These are phyloP conservation scores for zebrafish (Danio rerio) DNA, from an alignment of 2,113 vertebrate species.

Conservation along the genomic window DNA sequence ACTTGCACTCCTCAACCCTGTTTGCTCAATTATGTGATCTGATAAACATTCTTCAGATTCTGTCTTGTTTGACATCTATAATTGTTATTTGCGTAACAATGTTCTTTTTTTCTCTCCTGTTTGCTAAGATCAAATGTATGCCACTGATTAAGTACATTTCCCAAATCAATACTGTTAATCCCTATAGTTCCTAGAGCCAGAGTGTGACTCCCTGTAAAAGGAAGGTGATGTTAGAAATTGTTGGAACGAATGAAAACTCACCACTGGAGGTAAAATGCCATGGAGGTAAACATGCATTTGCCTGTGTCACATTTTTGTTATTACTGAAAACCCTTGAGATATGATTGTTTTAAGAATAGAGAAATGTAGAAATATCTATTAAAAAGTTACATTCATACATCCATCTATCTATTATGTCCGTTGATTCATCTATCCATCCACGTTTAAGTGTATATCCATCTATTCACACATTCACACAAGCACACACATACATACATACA, in stretches of 20 bases:
- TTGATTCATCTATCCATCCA: too few species aligned
- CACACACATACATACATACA: too few species aligned
- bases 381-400: neutral
- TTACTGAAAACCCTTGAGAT: too few species aligned
- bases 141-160: too few species aligned
- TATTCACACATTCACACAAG: too few species aligned
- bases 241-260: neutral
- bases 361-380: neutral
- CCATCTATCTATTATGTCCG: too few species aligned
- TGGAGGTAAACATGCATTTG: neutral
- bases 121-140: neutral
- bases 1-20: neutral
- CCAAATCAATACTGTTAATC: too few species aligned
- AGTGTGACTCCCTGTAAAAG: neutral
- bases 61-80: slow-evolving; percentile 24
- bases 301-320: neutral
- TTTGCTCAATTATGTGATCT: slow-evolving; percentile 44
- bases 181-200: neutral
- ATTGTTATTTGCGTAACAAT: slow-evolving; percentile 5
- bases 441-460: too few species aligned
- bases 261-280: neutral
- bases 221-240: neutral
- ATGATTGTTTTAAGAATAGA: neutral
- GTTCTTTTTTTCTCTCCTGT: neutral
- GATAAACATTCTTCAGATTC: slow-evolving; percentile 13